phyloP scores from a whole-genome alignment of 2,888 invertebrate species.

The Leuctra nigra region DNA sequence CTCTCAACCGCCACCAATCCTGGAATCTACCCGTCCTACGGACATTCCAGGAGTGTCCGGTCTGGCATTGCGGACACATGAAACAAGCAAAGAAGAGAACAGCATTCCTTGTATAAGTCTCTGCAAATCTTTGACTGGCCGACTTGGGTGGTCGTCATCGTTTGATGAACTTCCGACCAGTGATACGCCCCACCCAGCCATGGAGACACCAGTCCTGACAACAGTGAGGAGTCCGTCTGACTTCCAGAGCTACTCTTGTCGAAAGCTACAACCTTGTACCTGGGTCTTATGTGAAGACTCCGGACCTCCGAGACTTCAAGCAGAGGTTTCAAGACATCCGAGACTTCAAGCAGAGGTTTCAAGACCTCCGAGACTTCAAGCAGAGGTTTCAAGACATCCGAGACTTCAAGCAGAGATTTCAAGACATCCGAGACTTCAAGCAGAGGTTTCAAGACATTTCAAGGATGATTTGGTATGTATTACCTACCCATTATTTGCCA shows the following conservation, averaged over 20 bases:
- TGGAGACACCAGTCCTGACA: neutral
- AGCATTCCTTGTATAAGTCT: slow-evolving; percentile 36
- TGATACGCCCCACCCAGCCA: neutral
- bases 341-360: no score
- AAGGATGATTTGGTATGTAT: no score
- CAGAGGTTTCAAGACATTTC: no score
- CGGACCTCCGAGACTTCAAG: slow-evolving; percentile 58
- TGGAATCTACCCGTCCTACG: neutral
- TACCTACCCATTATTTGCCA: no score
- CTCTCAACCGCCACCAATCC: slow-evolving; percentile 39
- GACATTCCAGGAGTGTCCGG: slow-evolving; percentile 14
- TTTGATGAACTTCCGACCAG: slow-evolving; percentile 48
- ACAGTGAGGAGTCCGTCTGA: slow-evolving; percentile 35
- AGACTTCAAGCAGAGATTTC: no score
- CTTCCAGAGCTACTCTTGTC: slow-evolving; percentile 51
- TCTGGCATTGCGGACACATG: neutral
- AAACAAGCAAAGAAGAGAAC: neutral
- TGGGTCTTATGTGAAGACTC: slow-evolving; percentile 42
- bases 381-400: no score
- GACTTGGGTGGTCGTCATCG: slow-evolving; percentile 58
- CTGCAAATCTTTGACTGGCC: slow-evolving; percentile 59
- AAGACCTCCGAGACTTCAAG: no score
- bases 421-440: no score
- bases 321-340: slow-evolving; percentile 40
- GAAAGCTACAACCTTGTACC: slow-evolving; percentile 49